Evolutionary conservation across 2,113 vertebrate species (phyloP), one percentile per base, ranked within the genome.

Genomic region (Pollachius pollachius): DNA sequence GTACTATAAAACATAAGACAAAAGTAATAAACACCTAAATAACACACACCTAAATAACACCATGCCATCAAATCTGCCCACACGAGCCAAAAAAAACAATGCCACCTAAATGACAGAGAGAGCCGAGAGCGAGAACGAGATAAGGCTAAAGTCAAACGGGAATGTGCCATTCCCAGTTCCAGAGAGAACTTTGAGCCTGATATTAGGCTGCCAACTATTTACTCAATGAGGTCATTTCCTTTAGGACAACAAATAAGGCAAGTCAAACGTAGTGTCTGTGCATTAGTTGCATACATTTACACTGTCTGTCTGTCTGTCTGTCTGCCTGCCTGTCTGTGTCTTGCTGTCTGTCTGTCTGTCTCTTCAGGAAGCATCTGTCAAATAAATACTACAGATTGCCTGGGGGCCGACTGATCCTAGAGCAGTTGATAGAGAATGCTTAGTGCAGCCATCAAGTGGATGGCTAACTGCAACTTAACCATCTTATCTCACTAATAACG

Each of bases 161-260:
- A 87, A 83, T 81, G 86, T 82, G 84, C 78, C 54, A 57, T 57
- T 57, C n/a, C 15, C 15, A 83, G 77, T 27, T 78, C 85, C 64
- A 54, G 63, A 68, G 71, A 23, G 82, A 79, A 87, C 80, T 83
- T 86, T 85, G 87, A 89, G 85, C 74, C 71, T 72, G 69, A 79
- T 72, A 76, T 76, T 78, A 75, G 77, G 81, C 79, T 72, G 85
- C 79, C 73, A 84, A 88, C 79, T 87, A 85, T 90, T 90, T 88
- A 88, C 83, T 80, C 82, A 83, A 12, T 89, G 82, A 86, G 85
- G 83, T 89, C 75, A 89, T 86, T 89, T 89, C 85, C 82, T 86
- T 72, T 41, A 84, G 79, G 57, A 81, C 64, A 19, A 67, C 69
- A 73, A 74, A 78, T 23, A 77, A 83, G 72, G 70, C 65, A 77